Evolutionary conservation across 2,888 invertebrate genomes (phyloP).

Genomic region (Arrhopalites spinosus): DNA sequence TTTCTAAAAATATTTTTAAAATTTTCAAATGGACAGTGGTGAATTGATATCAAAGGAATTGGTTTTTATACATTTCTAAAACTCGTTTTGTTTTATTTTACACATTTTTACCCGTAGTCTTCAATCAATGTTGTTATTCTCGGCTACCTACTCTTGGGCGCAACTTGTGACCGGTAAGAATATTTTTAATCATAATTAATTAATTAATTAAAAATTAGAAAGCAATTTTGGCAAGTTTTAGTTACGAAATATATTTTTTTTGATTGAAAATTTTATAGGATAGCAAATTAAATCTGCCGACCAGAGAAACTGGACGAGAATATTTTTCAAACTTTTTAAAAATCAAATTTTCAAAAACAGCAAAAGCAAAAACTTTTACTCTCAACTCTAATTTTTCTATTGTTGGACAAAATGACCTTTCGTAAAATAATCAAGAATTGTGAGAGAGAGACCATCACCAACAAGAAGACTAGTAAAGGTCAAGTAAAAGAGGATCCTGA

Average conservation of each 20-base stretch:
- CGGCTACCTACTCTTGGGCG: slow-evolving; percentile 19
- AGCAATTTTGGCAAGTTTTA: no score
- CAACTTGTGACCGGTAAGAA: slow-evolving; percentile 24
- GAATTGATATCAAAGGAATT: no score
- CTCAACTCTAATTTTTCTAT: not conserved
- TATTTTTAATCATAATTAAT: no score
- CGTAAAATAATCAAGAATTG: not conserved
- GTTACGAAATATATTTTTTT: no score
- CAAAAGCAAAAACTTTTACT: not conserved
- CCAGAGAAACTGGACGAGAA: not conserved
- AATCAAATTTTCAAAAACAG: not conserved
- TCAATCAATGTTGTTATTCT: slow-evolving; percentile 27
- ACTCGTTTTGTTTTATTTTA: no score
- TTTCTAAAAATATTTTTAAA: no score
- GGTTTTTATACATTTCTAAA: no score
- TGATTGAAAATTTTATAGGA: no score
- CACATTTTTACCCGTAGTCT: no score
- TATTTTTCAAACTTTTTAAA: not conserved
- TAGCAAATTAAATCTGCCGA: not conserved
- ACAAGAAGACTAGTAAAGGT: not conserved
- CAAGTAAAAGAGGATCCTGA: not conserved
- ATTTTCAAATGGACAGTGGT: no score
- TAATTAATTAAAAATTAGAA: no score
- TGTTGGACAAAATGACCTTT: not conserved
- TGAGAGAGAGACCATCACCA: not conserved